Evolutionary conservation across 2,888 invertebrate species (phyloP), one percentile per base, ranked within the genome.

Genomic region (Syritta pipiens): DNA sequence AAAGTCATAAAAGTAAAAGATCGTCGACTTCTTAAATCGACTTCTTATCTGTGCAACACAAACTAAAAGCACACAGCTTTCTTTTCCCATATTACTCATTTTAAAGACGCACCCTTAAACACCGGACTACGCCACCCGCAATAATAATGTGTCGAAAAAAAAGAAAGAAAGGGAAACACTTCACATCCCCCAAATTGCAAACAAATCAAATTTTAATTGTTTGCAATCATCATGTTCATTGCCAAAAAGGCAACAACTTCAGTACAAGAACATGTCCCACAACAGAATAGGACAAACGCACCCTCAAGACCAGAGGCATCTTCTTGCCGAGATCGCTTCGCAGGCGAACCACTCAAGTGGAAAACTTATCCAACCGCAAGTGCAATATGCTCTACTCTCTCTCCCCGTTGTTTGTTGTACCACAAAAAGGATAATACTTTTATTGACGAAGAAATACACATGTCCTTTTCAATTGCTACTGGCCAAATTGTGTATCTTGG

Each of bases 401-500:
- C 26, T 71, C 20, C 59, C 62, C 72, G 65, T 72, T 60, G 60
- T 74, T 57, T 69, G 67, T 62, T 68, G 24, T 68, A 69, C 26
- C 55, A 82, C 77, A 68, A 77, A 72, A 75, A 74, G 63, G 72
- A 81, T 62, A 79, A 79, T 79, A 62, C 72, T 62, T 75, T 71
- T 53, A 81, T 69, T 62, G 53, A 67, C 53, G 69, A 76, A 75
- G 22, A 77, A 55, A 76, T 35, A 55, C 65, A 75, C 28, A 81
- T 81, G 75, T 79, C 81, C 68, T 69, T 67, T 68, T 71, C 63
- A 81, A 81, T 82, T 83, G 82, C 79, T 82, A 82, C 82, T 81
- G 81, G 82, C 82, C 82, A 83, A 82, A 82, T 82, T 82, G 74
- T 53, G 32, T 67, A 42, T 53, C 53, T 68, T 67, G 67, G 53